phyloP scores from a whole-genome alignment of 2,888 invertebrate species.

The Volucella bombylans region DNA sequence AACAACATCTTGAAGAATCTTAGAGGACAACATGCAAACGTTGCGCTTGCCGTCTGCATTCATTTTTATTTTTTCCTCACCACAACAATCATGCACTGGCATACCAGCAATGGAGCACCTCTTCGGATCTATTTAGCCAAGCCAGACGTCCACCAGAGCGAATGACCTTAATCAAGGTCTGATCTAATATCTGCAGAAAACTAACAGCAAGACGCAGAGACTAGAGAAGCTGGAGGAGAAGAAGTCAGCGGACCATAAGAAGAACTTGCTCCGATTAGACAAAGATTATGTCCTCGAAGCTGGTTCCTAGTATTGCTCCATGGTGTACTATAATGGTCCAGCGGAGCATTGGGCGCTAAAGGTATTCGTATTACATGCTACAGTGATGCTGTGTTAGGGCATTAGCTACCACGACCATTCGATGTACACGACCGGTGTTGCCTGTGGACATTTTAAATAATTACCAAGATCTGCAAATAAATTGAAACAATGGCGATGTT shows the following conservation, averaged over 20 bases:
- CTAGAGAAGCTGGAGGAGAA: not conserved
- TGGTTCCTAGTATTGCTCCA: slow-evolving; percentile 34
- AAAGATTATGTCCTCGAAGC: slow-evolving; percentile 62
- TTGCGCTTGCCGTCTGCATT: slow-evolving; percentile 35
- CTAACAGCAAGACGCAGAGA: slow-evolving; percentile 10
- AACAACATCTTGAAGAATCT: too few species aligned
- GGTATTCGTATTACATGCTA: slow-evolving; percentile 31
- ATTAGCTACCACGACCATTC: slow-evolving; percentile 33
- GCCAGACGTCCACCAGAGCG: slow-evolving; percentile 71
- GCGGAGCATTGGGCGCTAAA: slow-evolving; percentile 28
- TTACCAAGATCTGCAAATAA: slow-evolving; percentile 55
- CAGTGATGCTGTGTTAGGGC: slow-evolving; percentile 44
- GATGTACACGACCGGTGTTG: slow-evolving; percentile 2
- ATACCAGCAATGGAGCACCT: not conserved
- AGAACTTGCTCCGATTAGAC: slow-evolving; percentile 70
- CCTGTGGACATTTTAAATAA: slow-evolving; percentile 65
- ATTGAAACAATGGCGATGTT: slow-evolving; percentile 61
- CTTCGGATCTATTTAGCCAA: slow-evolving; percentile 52
- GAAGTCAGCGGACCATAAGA: slow-evolving; percentile 47
- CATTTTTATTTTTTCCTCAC: slow-evolving; percentile 9
- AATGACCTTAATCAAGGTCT: slow-evolving; percentile 74
- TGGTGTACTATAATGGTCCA: not conserved
- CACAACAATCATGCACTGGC: slow-evolving; percentile 36
- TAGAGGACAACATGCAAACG: slow-evolving; percentile 56
- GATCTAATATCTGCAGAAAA: slow-evolving; percentile 67